Base-by-base conservation (phyloP, 2,888 invertebrate species). In the Tricholauxania praeusta region DNA sequence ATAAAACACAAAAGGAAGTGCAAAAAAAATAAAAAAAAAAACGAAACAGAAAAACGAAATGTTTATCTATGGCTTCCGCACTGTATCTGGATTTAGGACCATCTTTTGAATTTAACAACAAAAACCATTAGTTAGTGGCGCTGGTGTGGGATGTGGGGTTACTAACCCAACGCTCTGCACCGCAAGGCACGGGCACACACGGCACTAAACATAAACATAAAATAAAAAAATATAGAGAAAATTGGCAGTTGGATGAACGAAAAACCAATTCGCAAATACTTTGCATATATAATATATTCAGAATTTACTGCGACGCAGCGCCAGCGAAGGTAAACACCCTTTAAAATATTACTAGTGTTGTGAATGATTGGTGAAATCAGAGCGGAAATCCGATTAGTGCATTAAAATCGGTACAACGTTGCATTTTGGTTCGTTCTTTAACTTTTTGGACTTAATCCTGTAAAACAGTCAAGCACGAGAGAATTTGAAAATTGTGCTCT, bases 221-320 rank as follows among this genome's bases (percentile, higher is more conserved):
- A 73, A 75, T 64, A 71, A 72, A 75, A 71, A 74, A 73, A 75
- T 74, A 75, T 74, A 78, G 78, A 80, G 77, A 82, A 83, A 84
- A 84, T 81, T 82, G 81, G 84, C 82, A 84, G 80, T 81, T 83
- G 82, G 82, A 81, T 83, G 83, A 84, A 83, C 82, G 82, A 83
- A 82, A 86, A 87, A 84, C 84, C 86, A 87, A 87, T 87, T 87
- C 87, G 84, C 85, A 86, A 86, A 86, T 85, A 85, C 84, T 85
- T 87, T 85, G 84, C 85, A 85, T 87, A 83, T 82, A 85, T 83
- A 83, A 86, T 84, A 82, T 86, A 84, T 86, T 83, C 84, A 77
- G 80, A 85, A 81, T 83, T 80, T 80, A 79, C 79, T 81, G 77
- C 78, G 77, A 77, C 78, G 77, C 77, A 80, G 77, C 71, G 72